phyloP scores from a whole-genome alignment of 2,888 invertebrate genomes.

The Fragum whitleyi region DNA sequence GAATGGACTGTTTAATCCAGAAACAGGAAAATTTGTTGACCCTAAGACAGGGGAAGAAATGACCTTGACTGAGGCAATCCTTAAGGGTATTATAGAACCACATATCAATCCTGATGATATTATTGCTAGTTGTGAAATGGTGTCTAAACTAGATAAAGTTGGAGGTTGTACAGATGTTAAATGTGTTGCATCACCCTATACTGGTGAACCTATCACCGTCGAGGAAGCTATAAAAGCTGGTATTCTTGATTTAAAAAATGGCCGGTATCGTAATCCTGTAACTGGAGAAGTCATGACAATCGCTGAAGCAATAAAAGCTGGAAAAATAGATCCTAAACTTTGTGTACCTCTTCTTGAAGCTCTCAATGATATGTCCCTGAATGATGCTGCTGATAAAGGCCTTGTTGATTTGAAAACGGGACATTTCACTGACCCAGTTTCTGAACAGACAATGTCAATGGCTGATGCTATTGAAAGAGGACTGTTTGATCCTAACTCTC shows the following conservation, averaged over 20 bases:
- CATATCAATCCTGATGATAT: slow-evolving; percentile 76
- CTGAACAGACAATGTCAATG: slow-evolving; percentile 87
- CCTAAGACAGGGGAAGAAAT: slow-evolving; percentile 93
- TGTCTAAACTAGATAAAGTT: slow-evolving; percentile 74
- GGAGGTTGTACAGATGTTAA: slow-evolving; percentile 89
- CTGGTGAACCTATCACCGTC: slow-evolving; percentile 89
- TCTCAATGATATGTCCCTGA: slow-evolving; percentile 84
- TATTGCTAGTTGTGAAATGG: slow-evolving; percentile 72
- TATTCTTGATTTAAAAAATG: slow-evolving; percentile 75
- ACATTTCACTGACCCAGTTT: slow-evolving; percentile 83
- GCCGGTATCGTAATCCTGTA: slow-evolving; percentile 70
- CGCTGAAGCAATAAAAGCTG: slow-evolving; percentile 77
- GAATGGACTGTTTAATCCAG: slow-evolving; percentile 76
- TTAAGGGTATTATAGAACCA: slow-evolving; percentile 92
- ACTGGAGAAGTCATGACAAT: slow-evolving; percentile 73
- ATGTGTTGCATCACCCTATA: slow-evolving; percentile 90
- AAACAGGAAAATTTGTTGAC: slow-evolving; percentile 77
- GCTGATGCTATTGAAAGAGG: slow-evolving; percentile 91
- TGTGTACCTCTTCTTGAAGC: slow-evolving; percentile 77
- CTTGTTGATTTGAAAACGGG: slow-evolving; percentile 85
- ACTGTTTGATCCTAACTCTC: slow-evolving; percentile 75
- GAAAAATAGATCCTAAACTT: slow-evolving; percentile 74
- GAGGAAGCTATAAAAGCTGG: slow-evolving; percentile 83
- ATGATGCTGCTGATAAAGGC: slow-evolving; percentile 82
- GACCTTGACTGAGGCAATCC: slow-evolving; percentile 96